These are phyloP conservation scores for Chiloscyllium punctatum DNA, from an alignment of 2,797 vertebrate species.

Conservation along the genomic window DNA sequence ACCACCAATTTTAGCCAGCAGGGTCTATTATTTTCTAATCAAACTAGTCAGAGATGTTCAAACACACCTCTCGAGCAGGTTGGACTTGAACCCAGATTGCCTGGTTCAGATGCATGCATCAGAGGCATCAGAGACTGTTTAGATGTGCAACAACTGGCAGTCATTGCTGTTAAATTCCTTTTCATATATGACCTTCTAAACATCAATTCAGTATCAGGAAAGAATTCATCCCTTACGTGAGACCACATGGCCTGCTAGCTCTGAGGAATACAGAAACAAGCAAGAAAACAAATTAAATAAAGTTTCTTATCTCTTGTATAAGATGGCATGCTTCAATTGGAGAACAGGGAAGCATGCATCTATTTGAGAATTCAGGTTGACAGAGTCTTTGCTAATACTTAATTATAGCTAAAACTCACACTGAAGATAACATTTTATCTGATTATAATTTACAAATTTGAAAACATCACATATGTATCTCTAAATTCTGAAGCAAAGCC, in stretches of 20 bases:
- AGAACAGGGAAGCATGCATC: not conserved
- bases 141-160: not conserved
- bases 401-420: not conserved
- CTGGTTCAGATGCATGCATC: too few species aligned
- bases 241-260: not conserved
- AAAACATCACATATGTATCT: not conserved
- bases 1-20: too few species aligned
- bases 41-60: too few species aligned
- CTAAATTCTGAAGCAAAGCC: not conserved
- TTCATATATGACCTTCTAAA: not conserved
- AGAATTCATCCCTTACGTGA: not conserved
- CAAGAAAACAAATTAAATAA: not conserved
- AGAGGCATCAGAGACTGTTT: not conserved
- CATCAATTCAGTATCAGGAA: not conserved
- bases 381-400: slow-evolving; percentile 1
- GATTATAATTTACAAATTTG: not conserved
- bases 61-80: too few species aligned
- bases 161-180: not conserved
- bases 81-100: too few species aligned
- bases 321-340: not conserved
- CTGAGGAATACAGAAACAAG: not conserved
- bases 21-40: too few species aligned
- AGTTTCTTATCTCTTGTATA: not conserved
- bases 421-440: not conserved
- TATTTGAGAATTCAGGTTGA: not conserved